phyloP scores from a whole-genome alignment of 2,113 vertebrate genomes.

The Tachysurus fulvidraco region DNA sequence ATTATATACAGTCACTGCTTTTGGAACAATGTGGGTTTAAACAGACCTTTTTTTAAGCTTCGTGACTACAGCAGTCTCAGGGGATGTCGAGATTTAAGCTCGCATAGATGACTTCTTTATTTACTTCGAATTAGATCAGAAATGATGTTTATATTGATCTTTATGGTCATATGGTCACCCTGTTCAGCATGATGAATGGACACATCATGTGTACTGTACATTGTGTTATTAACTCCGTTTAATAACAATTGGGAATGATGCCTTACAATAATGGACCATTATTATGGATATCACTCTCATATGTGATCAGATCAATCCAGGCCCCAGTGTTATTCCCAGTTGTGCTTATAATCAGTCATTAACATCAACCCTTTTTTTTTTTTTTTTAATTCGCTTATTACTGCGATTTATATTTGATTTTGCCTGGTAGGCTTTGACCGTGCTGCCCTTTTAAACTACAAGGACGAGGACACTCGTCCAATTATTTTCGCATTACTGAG shows the following conservation, averaged over 20 bases:
- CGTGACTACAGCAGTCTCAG: not conserved
- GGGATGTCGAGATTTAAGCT: constrained; percentile 43
- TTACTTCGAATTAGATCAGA: not conserved
- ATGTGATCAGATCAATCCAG: not conserved
- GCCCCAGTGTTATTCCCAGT: not conserved
- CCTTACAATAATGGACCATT: no score
- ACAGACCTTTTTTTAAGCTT: not conserved
- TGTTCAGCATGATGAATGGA: not conserved
- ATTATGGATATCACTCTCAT: not conserved
- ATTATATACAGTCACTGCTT: not conserved
- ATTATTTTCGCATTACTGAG: constrained; percentile 9
- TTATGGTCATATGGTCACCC: not conserved
- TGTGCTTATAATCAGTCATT: not conserved
- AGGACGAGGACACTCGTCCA: not conserved
- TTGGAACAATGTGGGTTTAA: not conserved
- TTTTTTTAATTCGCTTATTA: not conserved
- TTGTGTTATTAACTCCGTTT: not conserved
- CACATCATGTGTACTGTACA: not conserved
- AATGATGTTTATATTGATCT: no score
- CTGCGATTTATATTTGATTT: not conserved
- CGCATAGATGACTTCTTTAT: not conserved
- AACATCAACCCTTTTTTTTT: not conserved
- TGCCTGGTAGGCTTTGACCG: not conserved
- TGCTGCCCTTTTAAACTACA: not conserved
- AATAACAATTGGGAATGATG: no score